A percentile compares a stretch with the other conserved stretches of the same genome.
phyloP scores from a whole-genome alignment of 2,888 invertebrate species.

The Catonia carolina region DNA sequence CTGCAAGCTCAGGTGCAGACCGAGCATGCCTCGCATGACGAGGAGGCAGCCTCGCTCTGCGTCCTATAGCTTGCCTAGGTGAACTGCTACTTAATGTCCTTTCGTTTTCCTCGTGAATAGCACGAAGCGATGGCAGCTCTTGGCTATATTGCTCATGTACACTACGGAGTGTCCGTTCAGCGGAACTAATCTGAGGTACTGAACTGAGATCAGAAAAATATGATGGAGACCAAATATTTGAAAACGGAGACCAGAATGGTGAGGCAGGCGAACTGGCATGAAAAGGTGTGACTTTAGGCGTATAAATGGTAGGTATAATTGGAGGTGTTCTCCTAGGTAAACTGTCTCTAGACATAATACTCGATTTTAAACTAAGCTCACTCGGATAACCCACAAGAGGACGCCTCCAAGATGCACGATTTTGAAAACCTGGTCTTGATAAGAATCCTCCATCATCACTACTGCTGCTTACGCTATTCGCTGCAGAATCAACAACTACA shows the following conservation, averaged over 20 bases:
- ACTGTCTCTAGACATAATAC: conserved; percentile 30
- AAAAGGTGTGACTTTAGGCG: conserved; percentile 42
- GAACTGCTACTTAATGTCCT: conserved; percentile 38
- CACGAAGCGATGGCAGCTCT: conserved; percentile 62
- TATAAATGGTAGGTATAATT: conserved; percentile 38
- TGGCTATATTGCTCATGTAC: conserved; percentile 63
- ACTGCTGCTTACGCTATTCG: conserved; percentile 52
- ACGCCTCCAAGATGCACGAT: conserved; percentile 57
- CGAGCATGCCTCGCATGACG: conserved; percentile 59
- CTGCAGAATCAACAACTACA: conserved; percentile 54
- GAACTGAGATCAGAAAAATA: conserved; percentile 85
- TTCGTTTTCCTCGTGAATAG: conserved; percentile 64
- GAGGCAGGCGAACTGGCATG: conserved; percentile 53
- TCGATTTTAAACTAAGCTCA: conserved; percentile 50
- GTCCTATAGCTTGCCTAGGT: conserved; percentile 38
- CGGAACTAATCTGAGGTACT: conserved; percentile 63
- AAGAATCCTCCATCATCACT: conserved; percentile 83
- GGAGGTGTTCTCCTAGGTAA: conserved; percentile 30
- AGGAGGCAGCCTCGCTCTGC: conserved; percentile 58
- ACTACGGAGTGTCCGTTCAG: conserved; percentile 50
- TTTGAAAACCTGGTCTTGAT: conserved; percentile 48
- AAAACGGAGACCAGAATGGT: conserved; percentile 58
- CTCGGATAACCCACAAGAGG: conserved; percentile 59
- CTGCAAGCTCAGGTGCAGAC: conserved; percentile 58
- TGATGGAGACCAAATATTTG: conserved; percentile 53